A percentile compares a stretch with the other conserved stretches of the same genome.
These are phyloP conservation scores for Squalus acanthias DNA, from an alignment of 2,797 vertebrate genomes.

Conservation along the genomic window DNA sequence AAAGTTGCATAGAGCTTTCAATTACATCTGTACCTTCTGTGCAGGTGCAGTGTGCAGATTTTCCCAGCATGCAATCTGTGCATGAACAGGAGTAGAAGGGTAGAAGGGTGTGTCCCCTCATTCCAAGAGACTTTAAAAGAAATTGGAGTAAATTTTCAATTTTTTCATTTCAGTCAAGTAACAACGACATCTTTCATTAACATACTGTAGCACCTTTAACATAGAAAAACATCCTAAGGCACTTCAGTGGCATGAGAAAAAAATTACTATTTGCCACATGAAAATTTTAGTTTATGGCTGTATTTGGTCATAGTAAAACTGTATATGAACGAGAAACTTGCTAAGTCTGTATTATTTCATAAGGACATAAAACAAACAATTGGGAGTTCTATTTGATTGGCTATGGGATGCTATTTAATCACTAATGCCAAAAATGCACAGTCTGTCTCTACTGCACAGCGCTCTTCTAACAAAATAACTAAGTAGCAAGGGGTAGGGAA, in stretches of 20 bases:
- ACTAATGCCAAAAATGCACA: not conserved
- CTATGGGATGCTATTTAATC: not conserved
- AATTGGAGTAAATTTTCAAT: not conserved
- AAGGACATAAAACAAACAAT: not conserved
- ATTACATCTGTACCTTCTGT: not conserved
- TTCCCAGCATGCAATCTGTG: not conserved
- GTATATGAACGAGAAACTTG: not conserved
- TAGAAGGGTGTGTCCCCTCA: not conserved
- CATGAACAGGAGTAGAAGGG: not conserved
- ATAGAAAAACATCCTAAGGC: too few species aligned
- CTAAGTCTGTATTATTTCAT: not conserved
- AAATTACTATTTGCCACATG: not conserved
- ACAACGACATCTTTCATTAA: too few species aligned
- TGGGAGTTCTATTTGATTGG: not conserved
- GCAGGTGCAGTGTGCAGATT: not conserved
- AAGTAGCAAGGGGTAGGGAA: not conserved
- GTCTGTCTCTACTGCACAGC: not conserved
- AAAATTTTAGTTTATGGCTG: not conserved
- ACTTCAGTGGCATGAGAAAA: too few species aligned
- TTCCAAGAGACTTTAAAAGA: not conserved
- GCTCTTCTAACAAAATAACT: not conserved
- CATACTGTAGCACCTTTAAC: not conserved
- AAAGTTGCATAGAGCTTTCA: not conserved
- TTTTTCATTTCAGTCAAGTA: not conserved
- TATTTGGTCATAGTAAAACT: not conserved